A percentile compares a stretch with the other conserved stretches of the same genome.
Evolutionary conservation across 1,140 invertebrate species (phyloP).

Genomic region (Aphaenogaster rudis): DNA sequence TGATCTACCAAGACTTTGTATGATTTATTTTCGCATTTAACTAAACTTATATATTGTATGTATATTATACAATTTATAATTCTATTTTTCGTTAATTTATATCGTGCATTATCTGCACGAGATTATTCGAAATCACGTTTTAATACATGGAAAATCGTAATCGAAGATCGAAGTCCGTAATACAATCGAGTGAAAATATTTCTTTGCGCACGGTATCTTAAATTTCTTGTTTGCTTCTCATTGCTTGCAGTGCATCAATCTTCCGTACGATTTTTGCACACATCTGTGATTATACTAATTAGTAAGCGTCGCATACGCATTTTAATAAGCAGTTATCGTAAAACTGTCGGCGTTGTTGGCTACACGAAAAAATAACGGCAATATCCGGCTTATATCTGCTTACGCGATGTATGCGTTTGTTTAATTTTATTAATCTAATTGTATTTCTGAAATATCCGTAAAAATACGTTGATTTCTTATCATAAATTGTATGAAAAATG

Average conservation of each 20-base stretch:
- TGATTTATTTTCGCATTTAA: not conserved
- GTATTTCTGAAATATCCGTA: not conserved
- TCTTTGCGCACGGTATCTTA: not conserved
- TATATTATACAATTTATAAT: not conserved
- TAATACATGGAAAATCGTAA: not conserved
- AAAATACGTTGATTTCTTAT: not conserved
- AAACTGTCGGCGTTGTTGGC: not conserved
- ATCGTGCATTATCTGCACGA: too few relatives aligned
- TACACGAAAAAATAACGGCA: not conserved
- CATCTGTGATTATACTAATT: conserved; percentile 5
- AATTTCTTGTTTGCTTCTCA: conserved; percentile 2
- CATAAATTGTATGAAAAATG: not conserved
- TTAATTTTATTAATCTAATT: conserved; percentile 17
- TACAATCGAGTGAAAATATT: not conserved
- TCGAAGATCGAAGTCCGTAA: not conserved
- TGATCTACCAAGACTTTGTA: not conserved
- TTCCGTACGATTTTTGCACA: conserved; percentile 10
- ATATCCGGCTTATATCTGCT: not conserved
- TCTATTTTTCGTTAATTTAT: not conserved
- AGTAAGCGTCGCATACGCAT: not conserved
- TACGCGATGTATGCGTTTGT: not conserved
- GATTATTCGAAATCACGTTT: too few relatives aligned
- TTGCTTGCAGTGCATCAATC: not conserved
- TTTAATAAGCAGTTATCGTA: conserved; percentile 4
- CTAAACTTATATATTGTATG: not conserved